Percentiles rank a stretch among this genome's conserved stretches.
Conservation (phyloP, 2,113 vertebrate species). For the Eonycteris spelaea region DNA sequence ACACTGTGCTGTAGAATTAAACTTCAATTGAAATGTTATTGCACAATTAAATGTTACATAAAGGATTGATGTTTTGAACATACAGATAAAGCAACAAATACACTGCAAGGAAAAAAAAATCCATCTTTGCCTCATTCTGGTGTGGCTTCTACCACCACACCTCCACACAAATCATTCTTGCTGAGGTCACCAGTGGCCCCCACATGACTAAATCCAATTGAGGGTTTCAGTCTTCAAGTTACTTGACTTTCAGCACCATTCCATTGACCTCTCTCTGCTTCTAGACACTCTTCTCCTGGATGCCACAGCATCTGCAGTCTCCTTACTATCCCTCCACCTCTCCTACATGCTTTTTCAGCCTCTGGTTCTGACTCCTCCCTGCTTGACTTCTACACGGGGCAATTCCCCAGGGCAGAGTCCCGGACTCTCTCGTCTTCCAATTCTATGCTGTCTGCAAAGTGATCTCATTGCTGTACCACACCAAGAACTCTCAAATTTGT, state of each 20-base stretch:
- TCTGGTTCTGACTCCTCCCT: neutral
- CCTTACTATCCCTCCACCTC: neutral
- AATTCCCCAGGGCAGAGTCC: neutral
- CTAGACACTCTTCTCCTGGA: neutral
- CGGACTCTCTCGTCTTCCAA: neutral
- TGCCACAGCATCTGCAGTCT: rapidly evolving
- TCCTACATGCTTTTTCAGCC: neutral
- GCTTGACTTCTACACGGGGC: neutral
- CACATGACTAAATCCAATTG: neutral
- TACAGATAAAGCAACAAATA: neutral
- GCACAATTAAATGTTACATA: constrained; percentile 23
- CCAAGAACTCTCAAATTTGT: constrained; percentile 35
- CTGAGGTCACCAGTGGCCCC: neutral
- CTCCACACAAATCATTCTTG: neutral
- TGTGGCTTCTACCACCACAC: neutral
- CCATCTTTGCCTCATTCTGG: neutral
- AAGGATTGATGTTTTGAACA: neutral
- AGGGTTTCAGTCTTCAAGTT: neutral
- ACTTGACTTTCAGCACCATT: neutral
- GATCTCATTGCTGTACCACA: constrained; percentile 19
- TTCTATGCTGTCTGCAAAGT: neutral
- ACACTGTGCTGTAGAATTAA: constrained; percentile 14
- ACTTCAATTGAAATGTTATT: constrained; percentile 19
- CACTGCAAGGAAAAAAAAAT: neutral
- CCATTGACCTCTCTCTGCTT: neutral